Conservation (phyloP, 2,113 vertebrate genomes). For the Paradoxurus hermaphroditus region DNA sequence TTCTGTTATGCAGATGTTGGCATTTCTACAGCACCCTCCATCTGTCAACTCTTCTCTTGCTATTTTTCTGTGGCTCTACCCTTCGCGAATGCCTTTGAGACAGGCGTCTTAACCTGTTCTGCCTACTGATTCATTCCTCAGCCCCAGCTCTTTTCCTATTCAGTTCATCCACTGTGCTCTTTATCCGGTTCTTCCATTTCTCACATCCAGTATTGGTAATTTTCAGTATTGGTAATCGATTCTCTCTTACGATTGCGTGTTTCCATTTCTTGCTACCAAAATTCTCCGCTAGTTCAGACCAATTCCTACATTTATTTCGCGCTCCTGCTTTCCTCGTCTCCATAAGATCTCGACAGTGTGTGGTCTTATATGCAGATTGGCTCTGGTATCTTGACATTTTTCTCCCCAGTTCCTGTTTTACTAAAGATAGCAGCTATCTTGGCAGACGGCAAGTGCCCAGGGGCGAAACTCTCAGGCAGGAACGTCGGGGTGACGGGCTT, state of each 20-base stretch:
- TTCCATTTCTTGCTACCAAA: background rate
- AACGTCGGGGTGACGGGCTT: background rate
- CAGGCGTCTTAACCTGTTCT: background rate
- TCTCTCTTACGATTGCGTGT: background rate
- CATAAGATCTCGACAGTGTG: background rate
- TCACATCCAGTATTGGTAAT: background rate
- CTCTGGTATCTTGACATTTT: background rate
- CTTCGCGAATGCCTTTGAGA: background rate
- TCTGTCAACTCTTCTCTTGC: background rate
- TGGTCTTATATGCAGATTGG: background rate
- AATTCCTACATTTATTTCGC: background rate
- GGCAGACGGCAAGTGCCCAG: background rate
- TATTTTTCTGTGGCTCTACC: background rate
- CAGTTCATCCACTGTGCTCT: background rate
- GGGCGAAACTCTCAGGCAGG: background rate
- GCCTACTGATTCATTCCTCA: background rate
- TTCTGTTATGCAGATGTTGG: background rate
- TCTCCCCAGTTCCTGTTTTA: background rate
- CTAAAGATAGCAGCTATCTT: background rate
- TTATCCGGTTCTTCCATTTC: background rate
- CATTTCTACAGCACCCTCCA: background rate
- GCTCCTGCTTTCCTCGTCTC: background rate
- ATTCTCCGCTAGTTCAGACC: background rate
- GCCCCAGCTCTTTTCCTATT: background rate
- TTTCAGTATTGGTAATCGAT: background rate